These are phyloP conservation scores for Corydoras maculifer DNA, from an alignment of 2,113 vertebrate genomes.

Conservation along the genomic window DNA sequence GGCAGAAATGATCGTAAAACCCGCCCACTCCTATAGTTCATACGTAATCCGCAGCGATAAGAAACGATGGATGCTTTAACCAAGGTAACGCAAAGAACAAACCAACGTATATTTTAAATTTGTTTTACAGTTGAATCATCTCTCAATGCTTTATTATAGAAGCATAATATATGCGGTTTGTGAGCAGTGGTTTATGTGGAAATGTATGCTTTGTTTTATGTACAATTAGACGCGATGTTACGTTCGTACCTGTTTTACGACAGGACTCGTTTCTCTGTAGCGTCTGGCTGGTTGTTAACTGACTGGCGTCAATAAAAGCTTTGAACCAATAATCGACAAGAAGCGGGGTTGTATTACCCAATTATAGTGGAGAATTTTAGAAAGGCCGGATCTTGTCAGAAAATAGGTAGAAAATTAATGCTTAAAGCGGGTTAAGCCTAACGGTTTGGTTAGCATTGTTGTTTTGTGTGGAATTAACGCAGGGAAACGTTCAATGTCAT, in stretches of 20 bases:
- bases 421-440: not conserved
- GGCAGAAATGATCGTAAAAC: not conserved
- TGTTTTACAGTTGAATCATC: not conserved
- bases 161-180: not conserved
- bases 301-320: not conserved
- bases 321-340: not conserved
- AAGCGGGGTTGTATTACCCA: not conserved
- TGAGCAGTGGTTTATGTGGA: not conserved
- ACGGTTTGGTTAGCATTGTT: not conserved
- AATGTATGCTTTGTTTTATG: not conserved
- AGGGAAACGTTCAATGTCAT: not conserved
- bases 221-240: not conserved
- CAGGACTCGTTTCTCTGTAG: not conserved
- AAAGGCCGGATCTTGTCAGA: not conserved
- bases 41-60: not conserved
- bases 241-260: not conserved
- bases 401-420: not conserved
- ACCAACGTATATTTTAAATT: not conserved
- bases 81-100: constrained; percentile 3
- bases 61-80: constrained; percentile 22
- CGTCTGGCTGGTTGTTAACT: not conserved
- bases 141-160: not conserved
- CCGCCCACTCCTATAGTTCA: constrained; percentile 2
- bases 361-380: not conserved
- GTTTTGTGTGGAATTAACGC: not conserved